phyloP scores from a whole-genome alignment of 2,888 invertebrate species.

The Ectropis crepuscularia region DNA sequence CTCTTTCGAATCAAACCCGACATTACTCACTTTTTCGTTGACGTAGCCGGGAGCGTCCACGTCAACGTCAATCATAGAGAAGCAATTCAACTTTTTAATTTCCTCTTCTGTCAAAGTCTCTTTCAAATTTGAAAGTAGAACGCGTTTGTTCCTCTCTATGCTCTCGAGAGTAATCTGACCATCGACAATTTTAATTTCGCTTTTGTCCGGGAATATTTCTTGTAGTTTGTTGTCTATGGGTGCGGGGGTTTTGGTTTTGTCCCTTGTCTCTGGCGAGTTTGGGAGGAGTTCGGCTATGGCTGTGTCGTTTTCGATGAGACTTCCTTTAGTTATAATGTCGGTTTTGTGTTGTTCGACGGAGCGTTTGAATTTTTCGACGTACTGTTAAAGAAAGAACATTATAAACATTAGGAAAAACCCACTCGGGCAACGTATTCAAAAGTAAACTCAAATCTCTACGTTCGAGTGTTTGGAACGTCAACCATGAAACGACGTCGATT shows the following conservation, averaged over 20 bases:
- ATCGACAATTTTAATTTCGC: conserved; percentile 47
- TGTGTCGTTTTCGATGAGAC: conserved; percentile 57
- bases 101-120: conserved; percentile 52
- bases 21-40: conserved; percentile 67
- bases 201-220: conserved; percentile 67
- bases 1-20: conserved; percentile 69
- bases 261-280: conserved; percentile 60
- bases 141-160: conserved; percentile 72
- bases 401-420: no score
- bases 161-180: conserved; percentile 66
- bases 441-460: no score
- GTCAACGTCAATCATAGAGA: conserved; percentile 78
- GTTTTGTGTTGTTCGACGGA: conserved; percentile 64
- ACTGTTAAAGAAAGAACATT: conserved; percentile 55
- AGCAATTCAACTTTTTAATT: conserved; percentile 68
- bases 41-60: conserved; percentile 67
- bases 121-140: conserved; percentile 60
- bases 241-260: conserved; percentile 35
- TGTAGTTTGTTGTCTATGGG: conserved; percentile 37
- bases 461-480: no score
- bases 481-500: no score
- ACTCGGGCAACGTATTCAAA: no score
- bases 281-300: conserved; percentile 62
- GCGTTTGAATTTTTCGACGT: conserved; percentile 64
- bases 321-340: conserved; percentile 60